These are phyloP conservation scores for Operophtera brumata DNA, from an alignment of 2,888 invertebrate genomes.

Conservation along the genomic window DNA sequence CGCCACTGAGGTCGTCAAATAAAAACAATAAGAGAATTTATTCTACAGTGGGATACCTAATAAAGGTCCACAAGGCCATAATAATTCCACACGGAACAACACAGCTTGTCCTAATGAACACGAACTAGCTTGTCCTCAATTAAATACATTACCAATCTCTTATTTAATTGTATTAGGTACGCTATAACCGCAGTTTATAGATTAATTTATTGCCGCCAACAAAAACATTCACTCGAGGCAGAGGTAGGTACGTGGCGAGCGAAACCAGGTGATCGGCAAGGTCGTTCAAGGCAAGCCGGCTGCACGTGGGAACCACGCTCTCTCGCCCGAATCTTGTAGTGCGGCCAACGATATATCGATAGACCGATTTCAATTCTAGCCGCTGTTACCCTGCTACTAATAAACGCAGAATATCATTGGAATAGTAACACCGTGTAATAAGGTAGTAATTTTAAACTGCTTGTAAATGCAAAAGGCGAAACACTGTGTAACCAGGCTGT, in stretches of 20 bases:
- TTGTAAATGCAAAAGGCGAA: too few species aligned
- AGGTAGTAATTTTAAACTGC: too few species aligned
- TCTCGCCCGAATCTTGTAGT: conserved; percentile 22
- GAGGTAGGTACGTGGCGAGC: conserved; percentile 27
- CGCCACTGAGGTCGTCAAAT: too few species aligned
- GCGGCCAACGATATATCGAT: background rate
- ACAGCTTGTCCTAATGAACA: too few species aligned
- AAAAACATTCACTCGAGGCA: conserved; percentile 17
- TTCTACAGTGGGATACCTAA: too few species aligned
- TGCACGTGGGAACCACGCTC: conserved; percentile 57
- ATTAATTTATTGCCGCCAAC: conserved; percentile 5
- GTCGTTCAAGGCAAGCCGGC: conserved; percentile 72
- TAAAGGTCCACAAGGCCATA: too few species aligned
- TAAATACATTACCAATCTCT: background rate
- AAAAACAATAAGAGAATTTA: too few species aligned
- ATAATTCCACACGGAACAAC: too few species aligned
- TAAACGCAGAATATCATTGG: too few species aligned
- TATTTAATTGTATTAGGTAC: background rate
- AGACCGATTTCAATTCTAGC: background rate
- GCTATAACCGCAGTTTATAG: background rate
- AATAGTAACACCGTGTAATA: too few species aligned
- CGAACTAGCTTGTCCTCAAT: background rate
- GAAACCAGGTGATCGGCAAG: conserved; percentile 59
- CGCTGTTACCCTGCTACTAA: too few species aligned
- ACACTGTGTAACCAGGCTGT: too few species aligned